Conservation (phyloP, 1,140 invertebrate species). For the Lordiphosa stackelbergi region DNA sequence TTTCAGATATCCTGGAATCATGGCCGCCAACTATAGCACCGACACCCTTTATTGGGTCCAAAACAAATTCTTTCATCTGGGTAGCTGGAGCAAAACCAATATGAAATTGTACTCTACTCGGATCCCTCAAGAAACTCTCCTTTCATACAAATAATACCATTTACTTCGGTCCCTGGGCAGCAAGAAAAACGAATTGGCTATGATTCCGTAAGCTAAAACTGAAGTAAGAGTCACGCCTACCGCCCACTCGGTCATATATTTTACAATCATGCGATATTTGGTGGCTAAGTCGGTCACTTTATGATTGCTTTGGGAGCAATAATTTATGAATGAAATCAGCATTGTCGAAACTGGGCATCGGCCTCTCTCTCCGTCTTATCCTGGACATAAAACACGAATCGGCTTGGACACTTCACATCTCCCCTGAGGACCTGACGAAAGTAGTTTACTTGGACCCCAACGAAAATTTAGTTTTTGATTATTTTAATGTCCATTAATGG, state of each 20-base stretch:
- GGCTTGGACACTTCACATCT: constrained; percentile 41
- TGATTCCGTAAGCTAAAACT: constrained; percentile 36
- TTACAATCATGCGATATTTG: constrained; percentile 71
- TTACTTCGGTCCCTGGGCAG: too few species aligned
- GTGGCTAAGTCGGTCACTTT: constrained; percentile 59
- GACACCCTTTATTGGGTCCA: too few species aligned
- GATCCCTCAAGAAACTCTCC: too few species aligned
- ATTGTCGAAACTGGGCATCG: constrained; percentile 55
- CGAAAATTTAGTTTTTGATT: constrained; percentile 71
- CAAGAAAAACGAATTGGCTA: too few species aligned
- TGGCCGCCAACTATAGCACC: too few species aligned
- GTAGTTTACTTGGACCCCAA: constrained; percentile 5
- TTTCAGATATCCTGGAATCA: too few species aligned
- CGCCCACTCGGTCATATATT: constrained; percentile 16
- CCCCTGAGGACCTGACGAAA: constrained; percentile 32
- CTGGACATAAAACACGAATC: constrained; percentile 44
- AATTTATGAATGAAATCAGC: constrained; percentile 75
- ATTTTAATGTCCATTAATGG: constrained; percentile 73
- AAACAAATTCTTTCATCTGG: too few species aligned
- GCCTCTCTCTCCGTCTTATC: constrained; percentile 7
- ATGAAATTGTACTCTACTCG: too few species aligned
- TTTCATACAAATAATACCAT: too few species aligned
- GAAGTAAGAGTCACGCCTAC: constrained; percentile 11
- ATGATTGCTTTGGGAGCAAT: constrained; percentile 70
- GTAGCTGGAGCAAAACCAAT: too few species aligned